Base-by-base conservation (phyloP, 2,113 vertebrate species). In the Nycticorax nycticorax region DNA sequence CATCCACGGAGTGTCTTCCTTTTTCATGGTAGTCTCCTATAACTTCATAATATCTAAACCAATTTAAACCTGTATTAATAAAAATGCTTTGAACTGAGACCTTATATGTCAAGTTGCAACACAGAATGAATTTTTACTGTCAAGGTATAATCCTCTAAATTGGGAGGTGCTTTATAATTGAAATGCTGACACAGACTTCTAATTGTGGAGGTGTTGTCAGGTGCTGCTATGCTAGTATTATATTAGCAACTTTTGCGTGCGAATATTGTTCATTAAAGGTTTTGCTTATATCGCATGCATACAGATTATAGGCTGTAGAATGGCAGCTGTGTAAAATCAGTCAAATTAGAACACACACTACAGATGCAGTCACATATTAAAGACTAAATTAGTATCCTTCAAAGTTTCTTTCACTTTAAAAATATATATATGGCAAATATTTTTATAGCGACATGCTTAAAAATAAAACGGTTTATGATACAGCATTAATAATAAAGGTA, bases 31-130 rank as follows among this genome's bases (percentile, higher is more conserved):
- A 87, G 24, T 87, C 62, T 85, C 50, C 74, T 66, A 20, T 77
- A 95, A 85, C 76, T 85, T 92, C 79, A 90, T 76, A 76, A 78
- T 87, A 95, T 60, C 75, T 76, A 92, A 95, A 91, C 47, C 60
- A 97, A 90, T 92, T 97, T 94, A 93, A 95, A 93, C 19, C 55
- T 83, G 10, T 89, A 81, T 84, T 94, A 92, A 94, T 92, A 91
- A 95, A 96, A 97, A 92, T 69, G 75, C 91, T 96, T 97, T 96
- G 97, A 96, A 96, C 91, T 90, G 88, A 94, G 89, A 93, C 73
- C 68, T 90, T 64, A 89, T 14, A 16, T 89, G 92, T 97, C 91
- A 95, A 67, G 47, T 92, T 88, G 55, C 55, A 94, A 89, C 75
- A 94, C 59, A 88, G 85, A 93, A 92, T 37, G 93, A 82, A 91